Percentiles rank a stretch among this genome's conserved stretches.
Conservation (phyloP, 2,888 invertebrate genomes). For the Eucriotettix oculatus region DNA sequence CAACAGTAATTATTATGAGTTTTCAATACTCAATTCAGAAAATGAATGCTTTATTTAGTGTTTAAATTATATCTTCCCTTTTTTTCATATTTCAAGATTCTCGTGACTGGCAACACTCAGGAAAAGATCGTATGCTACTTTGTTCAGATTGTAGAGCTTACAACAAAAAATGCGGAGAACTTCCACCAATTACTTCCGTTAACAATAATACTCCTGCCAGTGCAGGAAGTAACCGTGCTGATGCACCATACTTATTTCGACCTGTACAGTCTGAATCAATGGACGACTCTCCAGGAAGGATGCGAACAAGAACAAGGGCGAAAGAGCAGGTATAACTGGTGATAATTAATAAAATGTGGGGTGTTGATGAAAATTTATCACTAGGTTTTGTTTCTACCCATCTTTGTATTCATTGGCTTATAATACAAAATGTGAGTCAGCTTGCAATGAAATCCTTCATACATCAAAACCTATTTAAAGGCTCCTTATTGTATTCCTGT, state of each 20-base stretch:
- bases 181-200: constrained; percentile 34
- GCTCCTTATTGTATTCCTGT: too few species aligned
- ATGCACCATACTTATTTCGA: constrained; percentile 30
- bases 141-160: constrained; percentile 62
- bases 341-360: too few species aligned
- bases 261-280: constrained; percentile 28
- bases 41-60: too few species aligned
- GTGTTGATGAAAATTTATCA: too few species aligned
- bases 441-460: too few species aligned
- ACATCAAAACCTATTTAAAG: too few species aligned
- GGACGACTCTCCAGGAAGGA: constrained; percentile 49
- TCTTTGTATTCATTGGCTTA: too few species aligned
- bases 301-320: constrained; percentile 57
- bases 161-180: constrained; percentile 61
- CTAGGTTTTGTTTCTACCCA: too few species aligned
- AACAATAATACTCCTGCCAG: constrained; percentile 9
- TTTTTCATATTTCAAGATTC: constrained; percentile 30
- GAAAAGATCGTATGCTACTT: constrained; percentile 49
- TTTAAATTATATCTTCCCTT: too few species aligned
- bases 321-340: constrained; percentile 44
- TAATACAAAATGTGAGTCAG: too few species aligned
- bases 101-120: constrained; percentile 54
- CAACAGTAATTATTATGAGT: too few species aligned
- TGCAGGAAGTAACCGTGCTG: constrained; percentile 15
- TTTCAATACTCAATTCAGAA: too few species aligned